phyloP scores from a whole-genome alignment of 2,888 invertebrate genomes.

The Perdita meconis region DNA sequence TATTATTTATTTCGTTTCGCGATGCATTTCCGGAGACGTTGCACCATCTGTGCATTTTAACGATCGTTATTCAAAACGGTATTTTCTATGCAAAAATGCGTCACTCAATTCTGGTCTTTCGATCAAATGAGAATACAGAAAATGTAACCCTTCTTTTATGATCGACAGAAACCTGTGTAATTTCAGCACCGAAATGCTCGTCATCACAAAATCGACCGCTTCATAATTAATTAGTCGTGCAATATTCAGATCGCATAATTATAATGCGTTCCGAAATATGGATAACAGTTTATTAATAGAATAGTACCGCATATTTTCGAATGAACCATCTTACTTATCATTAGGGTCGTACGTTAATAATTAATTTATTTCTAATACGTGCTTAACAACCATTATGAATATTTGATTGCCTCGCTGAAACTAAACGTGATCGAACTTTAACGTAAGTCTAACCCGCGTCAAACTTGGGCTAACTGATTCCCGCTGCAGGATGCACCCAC shows the following conservation, averaged over 20 bases:
- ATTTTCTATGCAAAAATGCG: slow-evolving; percentile 12
- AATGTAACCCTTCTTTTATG: too few species aligned
- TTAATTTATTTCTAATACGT: slow-evolving; percentile 1
- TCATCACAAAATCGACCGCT: slow-evolving; percentile 7
- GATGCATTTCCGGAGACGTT: too few species aligned
- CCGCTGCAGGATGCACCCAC: too few species aligned
- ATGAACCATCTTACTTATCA: slow-evolving; percentile 5
- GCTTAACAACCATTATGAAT: not conserved
- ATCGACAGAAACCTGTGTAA: too few species aligned
- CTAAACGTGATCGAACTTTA: too few species aligned
- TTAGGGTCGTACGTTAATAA: too few species aligned
- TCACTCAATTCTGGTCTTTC: not conserved
- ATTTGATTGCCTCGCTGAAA: not conserved
- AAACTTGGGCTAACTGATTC: too few species aligned
- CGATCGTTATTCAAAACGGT: slow-evolving; percentile 14
- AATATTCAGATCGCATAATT: not conserved
- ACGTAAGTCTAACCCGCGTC: too few species aligned
- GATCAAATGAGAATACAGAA: too few species aligned
- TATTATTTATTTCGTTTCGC: slow-evolving; percentile 13
- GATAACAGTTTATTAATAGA: not conserved
- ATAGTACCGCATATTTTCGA: not conserved
- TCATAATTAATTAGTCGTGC: slow-evolving; percentile 2
- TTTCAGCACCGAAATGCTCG: too few species aligned
- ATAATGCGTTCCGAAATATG: not conserved
- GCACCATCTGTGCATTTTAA: slow-evolving; percentile 8